Conservation (phyloP, 2,797 vertebrate genomes). For the Karalla daura region DNA sequence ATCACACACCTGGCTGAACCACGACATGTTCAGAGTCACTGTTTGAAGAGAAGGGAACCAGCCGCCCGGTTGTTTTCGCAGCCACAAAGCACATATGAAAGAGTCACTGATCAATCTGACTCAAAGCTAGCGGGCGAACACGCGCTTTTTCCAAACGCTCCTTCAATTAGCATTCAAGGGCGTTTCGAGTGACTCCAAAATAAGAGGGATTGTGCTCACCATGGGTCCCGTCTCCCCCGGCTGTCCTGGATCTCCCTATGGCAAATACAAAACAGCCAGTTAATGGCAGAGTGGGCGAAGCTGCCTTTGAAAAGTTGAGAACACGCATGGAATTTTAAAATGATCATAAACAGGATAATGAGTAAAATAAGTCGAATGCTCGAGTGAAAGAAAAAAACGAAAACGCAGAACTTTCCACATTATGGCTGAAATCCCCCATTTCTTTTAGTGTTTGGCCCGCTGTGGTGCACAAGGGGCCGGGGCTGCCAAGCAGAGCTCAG, state of each 20-base stretch:
- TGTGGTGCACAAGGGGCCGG: neutral
- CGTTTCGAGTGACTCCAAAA: too few species aligned
- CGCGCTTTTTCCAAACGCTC: too few species aligned
- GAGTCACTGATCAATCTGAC: too few species aligned
- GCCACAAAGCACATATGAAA: too few species aligned
- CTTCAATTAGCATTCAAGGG: too few species aligned
- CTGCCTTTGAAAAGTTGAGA: conserved; percentile 3
- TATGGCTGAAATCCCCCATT: neutral
- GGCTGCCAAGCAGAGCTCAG: conserved; percentile 37
- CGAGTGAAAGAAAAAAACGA: neutral
- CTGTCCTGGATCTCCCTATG: conserved; percentile 92
- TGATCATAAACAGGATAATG: neutral
- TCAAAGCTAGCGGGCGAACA: too few species aligned
- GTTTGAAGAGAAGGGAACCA: too few species aligned
- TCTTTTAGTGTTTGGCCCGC: conserved; percentile 8
- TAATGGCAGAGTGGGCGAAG: conserved; percentile 7
- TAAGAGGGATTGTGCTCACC: conserved; percentile 83
- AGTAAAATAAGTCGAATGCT: conserved; percentile 3
- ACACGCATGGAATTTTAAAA: conserved; percentile 15
- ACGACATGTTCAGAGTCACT: too few species aligned
- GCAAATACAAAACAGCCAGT: conserved; percentile 44
- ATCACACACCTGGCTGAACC: too few species aligned
- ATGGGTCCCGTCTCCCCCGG: conserved; percentile 89
- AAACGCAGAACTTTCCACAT: conserved; percentile 21
- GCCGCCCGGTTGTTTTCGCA: too few species aligned